Base-by-base conservation (phyloP, 2,888 invertebrate genomes). In the Melinaea marsaeus region DNA sequence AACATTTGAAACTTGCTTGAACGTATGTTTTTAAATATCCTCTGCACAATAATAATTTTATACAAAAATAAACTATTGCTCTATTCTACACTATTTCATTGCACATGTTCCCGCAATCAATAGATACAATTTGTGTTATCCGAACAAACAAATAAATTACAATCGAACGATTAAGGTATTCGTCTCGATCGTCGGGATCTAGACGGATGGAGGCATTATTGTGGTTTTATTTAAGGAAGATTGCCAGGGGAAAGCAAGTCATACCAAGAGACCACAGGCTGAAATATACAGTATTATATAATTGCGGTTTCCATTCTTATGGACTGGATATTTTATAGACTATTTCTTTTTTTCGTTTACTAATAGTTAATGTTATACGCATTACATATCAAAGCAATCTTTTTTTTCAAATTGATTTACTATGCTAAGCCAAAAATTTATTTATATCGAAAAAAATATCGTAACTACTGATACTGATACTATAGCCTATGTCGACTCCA, bases 111-210 rank as follows among this genome's bases (percentile, higher is more conserved):
- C 75, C 76, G 70, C 69, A 60, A 61, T 35, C 76, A 75, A 79
- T 80, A 77, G 76, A 68, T 72, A 76, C 81, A 79, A 84, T 84
- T 84, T 84, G 79, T 84, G 83, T 78, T 79, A 80, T 80, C 71
- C 70, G 66, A 70, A 68, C 71, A 69, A 71, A 73, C 72, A 73
- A 83, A 85, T 85, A 83, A 85, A 86, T 85, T 83, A 81, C 81
- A 80, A 84, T 83, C 75, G 78, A 79, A 74, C 81, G 84, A 86
- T 86, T 84, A 84, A 86, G 82, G 83, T 77, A 75, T 79, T 80
- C 79, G 79, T 81, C 80, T 79, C 79, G 80, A 80, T 81, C 77
- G 78, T 55, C 67, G 72, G 73, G 74, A 83, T 80, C 78, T 69
- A 78, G 77, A 78, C 77, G 74, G 74, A 81, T 81, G 76, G 76